Percentiles rank a stretch among this genome's conserved stretches.
These are phyloP conservation scores for Margaritifera margaritifera DNA, from an alignment of 2,888 invertebrate genomes.

Conservation along the genomic window DNA sequence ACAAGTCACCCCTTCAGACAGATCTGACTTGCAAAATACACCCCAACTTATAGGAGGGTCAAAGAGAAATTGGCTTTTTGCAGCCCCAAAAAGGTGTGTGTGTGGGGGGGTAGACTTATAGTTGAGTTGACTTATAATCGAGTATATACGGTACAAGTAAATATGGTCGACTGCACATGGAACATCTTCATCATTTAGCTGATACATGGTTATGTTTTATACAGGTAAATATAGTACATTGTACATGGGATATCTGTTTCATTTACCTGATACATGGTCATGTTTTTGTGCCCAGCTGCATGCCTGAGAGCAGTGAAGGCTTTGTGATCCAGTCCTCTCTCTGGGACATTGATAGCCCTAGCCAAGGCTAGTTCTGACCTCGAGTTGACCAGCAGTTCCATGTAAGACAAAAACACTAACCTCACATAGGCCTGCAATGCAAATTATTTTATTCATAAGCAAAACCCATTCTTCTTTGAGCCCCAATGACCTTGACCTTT, in stretches of 20 bases:
- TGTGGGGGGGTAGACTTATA: background rate
- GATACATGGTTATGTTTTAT: too few relatives aligned
- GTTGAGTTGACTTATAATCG: too few relatives aligned
- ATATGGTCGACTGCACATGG: background rate
- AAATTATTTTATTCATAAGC: conserved; percentile 1
- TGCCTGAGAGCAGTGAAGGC: conserved; percentile 71
- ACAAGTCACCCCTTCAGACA: too few relatives aligned
- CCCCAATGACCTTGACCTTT: too few relatives aligned
- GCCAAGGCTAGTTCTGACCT: conserved; percentile 69
- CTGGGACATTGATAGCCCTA: conserved; percentile 67
- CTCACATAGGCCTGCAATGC: conserved; percentile 59
- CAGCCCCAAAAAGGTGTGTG: background rate
- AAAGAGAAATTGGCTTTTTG: background rate
- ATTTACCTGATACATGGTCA: conserved; percentile 71
- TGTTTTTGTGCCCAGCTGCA: conserved; percentile 54
- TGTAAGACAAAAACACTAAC: conserved; percentile 60
- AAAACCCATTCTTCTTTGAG: background rate
- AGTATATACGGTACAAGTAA: background rate
- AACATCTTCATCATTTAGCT: background rate
- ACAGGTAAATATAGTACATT: background rate
- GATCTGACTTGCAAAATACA: too few relatives aligned
- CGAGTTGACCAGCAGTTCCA: conserved; percentile 70
- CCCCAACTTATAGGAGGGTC: too few relatives aligned
- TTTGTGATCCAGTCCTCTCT: conserved; percentile 65
- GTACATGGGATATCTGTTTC: background rate